phyloP scores from a whole-genome alignment of 2,797 vertebrate genomes.

The Poeciliopsis turneri region DNA sequence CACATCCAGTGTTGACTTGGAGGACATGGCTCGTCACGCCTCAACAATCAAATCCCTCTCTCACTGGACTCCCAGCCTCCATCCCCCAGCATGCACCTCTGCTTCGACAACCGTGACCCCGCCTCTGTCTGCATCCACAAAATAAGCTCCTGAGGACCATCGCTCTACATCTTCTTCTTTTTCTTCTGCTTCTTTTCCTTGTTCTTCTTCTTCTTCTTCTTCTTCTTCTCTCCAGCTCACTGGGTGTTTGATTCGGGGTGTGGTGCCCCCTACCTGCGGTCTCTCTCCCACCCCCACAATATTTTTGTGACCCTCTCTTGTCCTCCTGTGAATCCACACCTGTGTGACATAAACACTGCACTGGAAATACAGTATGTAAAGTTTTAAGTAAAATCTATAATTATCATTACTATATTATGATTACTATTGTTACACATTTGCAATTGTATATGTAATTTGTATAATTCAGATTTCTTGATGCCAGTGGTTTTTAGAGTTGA shows the following conservation, averaged over 20 bases:
- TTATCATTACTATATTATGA: conserved; percentile 70
- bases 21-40: conserved; percentile 48
- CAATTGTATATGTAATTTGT: conserved; percentile 82
- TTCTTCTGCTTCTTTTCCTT: background rate
- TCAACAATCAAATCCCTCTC: conserved; percentile 48
- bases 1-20: conserved; percentile 54
- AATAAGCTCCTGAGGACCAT: conserved; percentile 25
- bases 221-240: conserved; percentile 44
- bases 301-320: conserved; percentile 54
- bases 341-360: conserved; percentile 77
- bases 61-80: conserved; percentile 51
- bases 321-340: conserved; percentile 64
- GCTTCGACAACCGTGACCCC: conserved; percentile 48
- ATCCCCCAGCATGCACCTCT: conserved; percentile 76
- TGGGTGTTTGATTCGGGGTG: conserved; percentile 34
- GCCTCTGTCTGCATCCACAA: conserved; percentile 42
- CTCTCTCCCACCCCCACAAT: conserved; percentile 16
- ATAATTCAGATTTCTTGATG: conserved; percentile 77
- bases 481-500: conserved; percentile 78
- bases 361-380: conserved; percentile 81
- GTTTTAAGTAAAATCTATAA: conserved; percentile 76
- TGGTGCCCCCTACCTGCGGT: conserved; percentile 49
- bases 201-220: conserved; percentile 23
- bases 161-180: conserved; percentile 12
- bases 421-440: conserved; percentile 76